Percentiles rank a stretch among this genome's conserved stretches.
These are phyloP conservation scores for Epizoanthus rinbou DNA, from an alignment of 92 coral and sea anemone species.

Conservation along the genomic window DNA sequence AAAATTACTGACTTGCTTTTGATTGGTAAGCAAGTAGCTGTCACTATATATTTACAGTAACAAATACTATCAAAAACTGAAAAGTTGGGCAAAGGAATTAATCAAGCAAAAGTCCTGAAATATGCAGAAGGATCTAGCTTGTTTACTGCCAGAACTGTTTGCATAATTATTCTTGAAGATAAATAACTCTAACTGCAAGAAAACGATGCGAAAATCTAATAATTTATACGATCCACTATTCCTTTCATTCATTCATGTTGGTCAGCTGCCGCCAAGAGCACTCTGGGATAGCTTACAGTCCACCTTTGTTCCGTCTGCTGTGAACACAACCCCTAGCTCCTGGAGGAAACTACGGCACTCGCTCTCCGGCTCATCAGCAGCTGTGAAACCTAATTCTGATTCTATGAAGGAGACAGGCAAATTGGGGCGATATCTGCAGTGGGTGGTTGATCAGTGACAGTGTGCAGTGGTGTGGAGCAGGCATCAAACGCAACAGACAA, in stretches of 20 bases:
- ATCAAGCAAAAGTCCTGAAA: conserved; percentile 11
- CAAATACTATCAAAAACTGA: not conserved
- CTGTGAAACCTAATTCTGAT: conserved; percentile 99
- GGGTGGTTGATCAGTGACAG: conserved; percentile 35
- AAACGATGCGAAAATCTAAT: not conserved
- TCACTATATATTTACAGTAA: not conserved
- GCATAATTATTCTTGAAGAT: conserved; percentile 2
- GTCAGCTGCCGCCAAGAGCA: conserved; percentile 67
- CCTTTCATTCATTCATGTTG: conserved; percentile 2
- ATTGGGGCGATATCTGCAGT: conserved; percentile 95
- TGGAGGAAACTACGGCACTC: conserved; percentile 90
- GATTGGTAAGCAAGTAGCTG: conserved; percentile 29
- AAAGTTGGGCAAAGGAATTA: not conserved
- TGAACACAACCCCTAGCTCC: conserved; percentile 84
- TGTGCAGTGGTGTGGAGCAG: conserved; percentile 26
- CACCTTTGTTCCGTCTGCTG: conserved; percentile 86
- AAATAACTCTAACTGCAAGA: not conserved
- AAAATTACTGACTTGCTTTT: conserved; percentile 20
- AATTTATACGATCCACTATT: not conserved
- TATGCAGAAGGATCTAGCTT: conserved; percentile 38
- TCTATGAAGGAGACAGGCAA: conserved; percentile 98
- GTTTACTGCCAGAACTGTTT: conserved; percentile 1
- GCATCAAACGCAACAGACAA: conserved; percentile 25
- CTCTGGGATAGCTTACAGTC: conserved; percentile 95
- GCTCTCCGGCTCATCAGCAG: conserved; percentile 63